A percentile compares a stretch with the other conserved stretches of the same genome.
These are phyloP conservation scores for Seriola quinqueradiata DNA, from an alignment of 2,113 vertebrate species.

Conservation along the genomic window DNA sequence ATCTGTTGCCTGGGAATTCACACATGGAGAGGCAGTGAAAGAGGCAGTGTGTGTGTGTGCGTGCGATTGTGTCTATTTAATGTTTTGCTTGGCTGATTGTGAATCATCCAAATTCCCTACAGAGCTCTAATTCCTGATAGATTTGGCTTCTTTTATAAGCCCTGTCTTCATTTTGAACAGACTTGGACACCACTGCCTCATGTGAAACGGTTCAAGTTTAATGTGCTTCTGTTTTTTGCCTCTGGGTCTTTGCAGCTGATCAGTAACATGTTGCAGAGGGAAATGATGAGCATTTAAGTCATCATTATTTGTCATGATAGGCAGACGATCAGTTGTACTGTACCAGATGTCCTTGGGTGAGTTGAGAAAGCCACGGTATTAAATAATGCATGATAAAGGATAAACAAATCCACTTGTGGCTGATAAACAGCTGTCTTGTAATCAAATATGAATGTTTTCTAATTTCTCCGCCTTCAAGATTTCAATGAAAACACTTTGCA, in stretches of 20 bases:
- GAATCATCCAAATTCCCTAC: conserved; percentile 54
- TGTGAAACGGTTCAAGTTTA: conserved; percentile 32
- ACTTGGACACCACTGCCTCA: conserved; percentile 37
- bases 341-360: conserved; percentile 35
- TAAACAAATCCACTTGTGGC: conserved; percentile 21
- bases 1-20: conserved; percentile 40
- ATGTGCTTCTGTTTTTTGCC: conserved; percentile 55
- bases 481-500: conserved; percentile 18
- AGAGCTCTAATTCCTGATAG: conserved; percentile 54
- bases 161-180: conserved; percentile 31
- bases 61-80: conserved; percentile 21
- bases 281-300: conserved; percentile 2
- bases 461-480: conserved; percentile 17
- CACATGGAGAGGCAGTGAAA: conserved; percentile 4
- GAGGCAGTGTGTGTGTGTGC: not conserved
- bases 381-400: conserved; percentile 22
- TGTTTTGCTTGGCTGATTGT: conserved; percentile 53
- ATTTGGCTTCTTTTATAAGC: conserved; percentile 40
- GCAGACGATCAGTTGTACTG: not conserved
- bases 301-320: conserved; percentile 30
- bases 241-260: conserved; percentile 27
- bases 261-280: conserved; percentile 31
- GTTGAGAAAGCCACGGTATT: not conserved
- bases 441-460: conserved; percentile 33
- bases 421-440: conserved; percentile 4